Base-by-base conservation (phyloP, 2,797 vertebrate genomes). In the Poeciliopsis gracilis region DNA sequence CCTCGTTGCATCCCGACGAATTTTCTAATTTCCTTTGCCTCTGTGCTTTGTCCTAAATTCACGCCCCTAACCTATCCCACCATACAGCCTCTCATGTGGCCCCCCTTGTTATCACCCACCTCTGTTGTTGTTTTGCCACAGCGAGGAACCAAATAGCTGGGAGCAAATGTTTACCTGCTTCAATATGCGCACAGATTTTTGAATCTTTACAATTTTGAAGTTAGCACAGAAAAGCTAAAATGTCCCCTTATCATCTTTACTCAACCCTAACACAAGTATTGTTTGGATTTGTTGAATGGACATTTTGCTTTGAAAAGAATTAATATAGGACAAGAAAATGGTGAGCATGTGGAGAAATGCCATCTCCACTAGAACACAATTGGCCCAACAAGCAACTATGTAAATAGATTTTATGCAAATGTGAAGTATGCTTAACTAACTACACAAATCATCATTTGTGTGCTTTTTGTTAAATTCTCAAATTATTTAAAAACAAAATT, bases 21-120 rank as follows among this genome's bases (percentile, higher is more conserved):
- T 95, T 94, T 95, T 95, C 93, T 95, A 93, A 96, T 96, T 95
- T 95, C 93, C 94, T 95, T 92, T 92, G 92, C 93, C 85, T 95
- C 92, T 86, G 88, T 88, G 91, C 92, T 94, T 95, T 93, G 93
- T 95, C 93, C 93, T 90, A 94, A 95, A 95, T 93, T 94, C 94
- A 94, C 93, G 89, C 94, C 92, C 94, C 93, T 91, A 95, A 94
- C 88, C 88, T 93, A 92, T 93, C 86, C 89, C 90, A 91, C 91
- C 91, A 86, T 92, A 89, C 86, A 92, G 84, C 77, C 86, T 83
- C 83, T 87, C 74, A 69, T 80, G 82, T 80, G 78, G 61, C 84
- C 53, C 73, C 72, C 36, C 4, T 10, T 77, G 75, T 46, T 78
- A 83, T 82, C 55, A 79, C 53, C 67, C 66, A 76, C 82, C 66